Evolutionary conservation across 1,140 invertebrate genomes (phyloP).

Genomic region (Propsilocerus akamusi): DNA sequence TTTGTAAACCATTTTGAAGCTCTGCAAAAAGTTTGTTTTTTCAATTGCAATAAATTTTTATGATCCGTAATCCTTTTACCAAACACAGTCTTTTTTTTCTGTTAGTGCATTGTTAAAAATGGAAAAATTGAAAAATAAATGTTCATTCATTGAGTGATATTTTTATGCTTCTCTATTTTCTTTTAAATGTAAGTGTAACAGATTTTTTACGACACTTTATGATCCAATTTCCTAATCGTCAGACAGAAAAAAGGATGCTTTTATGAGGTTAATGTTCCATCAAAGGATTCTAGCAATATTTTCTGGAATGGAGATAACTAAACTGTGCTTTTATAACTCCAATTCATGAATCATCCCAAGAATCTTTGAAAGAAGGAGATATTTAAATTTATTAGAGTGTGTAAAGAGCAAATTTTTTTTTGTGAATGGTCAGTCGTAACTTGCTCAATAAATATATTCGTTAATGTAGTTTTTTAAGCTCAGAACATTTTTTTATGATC

Average conservation of each 20-base stretch:
- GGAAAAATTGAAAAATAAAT: not conserved
- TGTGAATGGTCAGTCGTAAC: too few relatives aligned
- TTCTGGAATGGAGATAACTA: not conserved
- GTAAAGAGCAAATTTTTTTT: too few relatives aligned
- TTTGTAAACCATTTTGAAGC: too few relatives aligned
- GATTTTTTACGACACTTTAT: slow-evolving; percentile 2
- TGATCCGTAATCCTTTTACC: too few relatives aligned
- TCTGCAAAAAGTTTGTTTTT: too few relatives aligned
- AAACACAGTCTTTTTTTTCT: too few relatives aligned
- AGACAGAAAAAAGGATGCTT: not conserved
- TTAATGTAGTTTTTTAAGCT: too few relatives aligned
- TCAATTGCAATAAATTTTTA: too few relatives aligned
- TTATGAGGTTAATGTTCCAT: slow-evolving; percentile 3
- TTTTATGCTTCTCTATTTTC: not conserved
- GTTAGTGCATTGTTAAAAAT: not conserved
- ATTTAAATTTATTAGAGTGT: too few relatives aligned
- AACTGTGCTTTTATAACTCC: not conserved
- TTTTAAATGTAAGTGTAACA: not conserved
- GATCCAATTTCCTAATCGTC: slow-evolving; percentile 1
- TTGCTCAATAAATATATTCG: too few relatives aligned
- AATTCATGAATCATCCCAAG: not conserved
- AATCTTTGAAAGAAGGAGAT: too few relatives aligned
- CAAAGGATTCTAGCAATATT: not conserved
- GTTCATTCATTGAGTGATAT: not conserved
- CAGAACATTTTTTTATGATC: too few relatives aligned